Percentiles rank a stretch among this genome's conserved stretches.
Evolutionary conservation across 2,113 vertebrate species (phyloP).

Genomic region (Gallinago media): DNA sequence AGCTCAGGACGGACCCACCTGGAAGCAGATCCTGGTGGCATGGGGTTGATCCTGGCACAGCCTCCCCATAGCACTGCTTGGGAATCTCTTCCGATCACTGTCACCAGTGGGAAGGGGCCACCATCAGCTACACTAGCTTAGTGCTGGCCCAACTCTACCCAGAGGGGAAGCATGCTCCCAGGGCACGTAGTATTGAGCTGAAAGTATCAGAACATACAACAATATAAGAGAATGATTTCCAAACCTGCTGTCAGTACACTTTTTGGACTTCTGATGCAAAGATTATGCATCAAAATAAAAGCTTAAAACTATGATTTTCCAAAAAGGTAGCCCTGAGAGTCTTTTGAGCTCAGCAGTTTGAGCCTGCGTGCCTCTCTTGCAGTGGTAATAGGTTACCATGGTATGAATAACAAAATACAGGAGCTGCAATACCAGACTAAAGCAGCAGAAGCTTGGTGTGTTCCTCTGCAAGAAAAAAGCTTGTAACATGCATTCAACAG

Average conservation of each 20-base stretch:
- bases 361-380: background rate
- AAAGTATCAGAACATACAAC: background rate
- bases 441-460: background rate
- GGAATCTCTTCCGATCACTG: background rate
- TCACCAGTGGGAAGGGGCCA: background rate
- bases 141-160: background rate
- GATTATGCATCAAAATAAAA: background rate
- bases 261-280: background rate
- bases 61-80: background rate
- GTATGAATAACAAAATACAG: background rate
- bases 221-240: background rate
- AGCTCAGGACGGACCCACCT: background rate
- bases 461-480: background rate
- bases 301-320: rapidly evolving
- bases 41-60: background rate
- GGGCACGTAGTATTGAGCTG: rapidly evolving
- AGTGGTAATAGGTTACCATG: background rate
- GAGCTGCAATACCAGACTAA: background rate
- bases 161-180: rapidly evolving
- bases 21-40: background rate
- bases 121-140: background rate
- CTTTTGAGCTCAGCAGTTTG: background rate
- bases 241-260: background rate
- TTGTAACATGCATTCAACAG: background rate
- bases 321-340: background rate